Base-by-base conservation (phyloP, 2,113 vertebrate genomes). In the Pterophyllum scalare region DNA sequence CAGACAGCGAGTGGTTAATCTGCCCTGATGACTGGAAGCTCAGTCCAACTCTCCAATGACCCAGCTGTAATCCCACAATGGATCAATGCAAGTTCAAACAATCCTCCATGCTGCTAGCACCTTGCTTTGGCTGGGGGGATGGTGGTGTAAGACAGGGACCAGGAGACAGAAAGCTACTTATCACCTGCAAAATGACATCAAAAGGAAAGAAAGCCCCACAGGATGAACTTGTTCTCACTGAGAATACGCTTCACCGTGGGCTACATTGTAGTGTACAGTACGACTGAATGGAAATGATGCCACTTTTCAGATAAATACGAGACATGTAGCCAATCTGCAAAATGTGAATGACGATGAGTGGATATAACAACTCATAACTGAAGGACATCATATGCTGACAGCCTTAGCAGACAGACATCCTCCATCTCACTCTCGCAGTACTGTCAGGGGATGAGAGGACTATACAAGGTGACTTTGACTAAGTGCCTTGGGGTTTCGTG, bases 381-480 rank as follows among this genome's bases (percentile, higher is more conserved):
- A 87, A 94, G 86, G 90, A 91, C 84, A 81, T 87, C 70, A 88
- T 88, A 86, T 82, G 81, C 90, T 91, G 87, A 92, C 86, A 93
- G 90, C 83, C 81, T 79, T 84, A 83, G 62, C 90, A 92, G 90
- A 89, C 91, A 95, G 93, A 90, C 93, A 92, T 93, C 88, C 91
- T 94, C 92, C 91, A 90, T 95, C 90, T 94, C 90, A 90, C 92
- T 94, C 91, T 92, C 87, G 56, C 87, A 78, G 84, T 80, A 91
- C 91, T 89, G 94, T 95, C 95, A 90, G 81, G 91, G 90, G 94
- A 94, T 87, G 87, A 81, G 93, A 94, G 93, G 90, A 94, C 92
- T 89, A 90, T 72, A 80, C 95, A 95, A 95, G 95, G 94, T 96
- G 95, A 95, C 95, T 95, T 96, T 95, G 93, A 96, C 88, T 91